phyloP scores from a whole-genome alignment of 2,888 invertebrate genomes.

The Sepiola atlantica region DNA sequence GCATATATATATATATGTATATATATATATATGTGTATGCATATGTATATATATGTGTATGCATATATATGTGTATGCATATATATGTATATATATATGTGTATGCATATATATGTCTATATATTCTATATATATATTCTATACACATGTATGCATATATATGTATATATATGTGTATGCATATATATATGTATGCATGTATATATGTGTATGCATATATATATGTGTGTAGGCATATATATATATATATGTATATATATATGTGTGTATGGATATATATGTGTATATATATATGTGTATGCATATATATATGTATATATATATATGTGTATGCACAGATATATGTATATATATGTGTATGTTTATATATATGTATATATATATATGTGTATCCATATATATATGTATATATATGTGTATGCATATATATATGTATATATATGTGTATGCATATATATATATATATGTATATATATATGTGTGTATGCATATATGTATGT shows the following conservation, averaged over 20 bases:
- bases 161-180: not conserved
- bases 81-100: not conserved
- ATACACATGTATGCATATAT: not conserved
- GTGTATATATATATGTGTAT: not conserved
- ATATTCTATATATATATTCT: not conserved
- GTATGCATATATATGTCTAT: not conserved
- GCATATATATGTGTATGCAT: not conserved
- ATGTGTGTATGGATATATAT: not conserved
- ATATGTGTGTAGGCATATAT: not conserved
- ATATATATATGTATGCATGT: not conserved
- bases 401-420: constrained; percentile 11
- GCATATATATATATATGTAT: not conserved
- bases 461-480: constrained; percentile 23
- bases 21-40: not conserved
- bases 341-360: constrained; percentile 11
- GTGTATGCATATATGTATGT: constrained; percentile 8
- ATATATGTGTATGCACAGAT: not conserved
- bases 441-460: constrained; percentile 21
- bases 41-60: not conserved
- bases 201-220: not conserved
- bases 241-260: constrained; percentile 23
- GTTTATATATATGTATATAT: not conserved
- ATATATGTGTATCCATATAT: not conserved
- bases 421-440: constrained; percentile 1
- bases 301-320: constrained; percentile 24